Evolutionary conservation across 2,888 invertebrate genomes (phyloP).

Genomic region (Notodonta ziczac): DNA sequence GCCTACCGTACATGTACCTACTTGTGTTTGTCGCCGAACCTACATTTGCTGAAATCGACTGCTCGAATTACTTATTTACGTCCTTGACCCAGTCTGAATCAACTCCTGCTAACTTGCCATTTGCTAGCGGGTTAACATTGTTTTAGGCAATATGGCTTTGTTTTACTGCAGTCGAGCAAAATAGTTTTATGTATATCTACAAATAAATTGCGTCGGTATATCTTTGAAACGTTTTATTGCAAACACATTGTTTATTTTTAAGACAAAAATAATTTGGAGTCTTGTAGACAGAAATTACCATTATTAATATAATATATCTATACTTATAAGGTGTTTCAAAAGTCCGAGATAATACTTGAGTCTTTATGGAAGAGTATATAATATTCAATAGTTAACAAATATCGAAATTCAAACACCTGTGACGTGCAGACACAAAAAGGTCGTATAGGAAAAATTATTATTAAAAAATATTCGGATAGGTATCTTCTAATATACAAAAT

Average conservation of each 20-base stretch:
- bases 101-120: slow-evolving; percentile 23
- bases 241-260: not conserved
- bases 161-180: slow-evolving; percentile 8
- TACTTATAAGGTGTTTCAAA: too few relatives aligned
- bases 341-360: too few relatives aligned
- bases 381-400: too few relatives aligned
- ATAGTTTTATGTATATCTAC: slow-evolving; percentile 9
- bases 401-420: not conserved
- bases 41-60: slow-evolving; percentile 27
- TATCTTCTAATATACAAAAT: not conserved
- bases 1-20: not conserved
- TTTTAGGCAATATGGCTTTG: slow-evolving; percentile 23
- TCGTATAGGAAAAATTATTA: not conserved
- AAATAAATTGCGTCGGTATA: not conserved
- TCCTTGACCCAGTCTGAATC: slow-evolving; percentile 27
- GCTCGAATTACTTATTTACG: slow-evolving; percentile 36
- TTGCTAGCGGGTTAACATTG: slow-evolving; percentile 26
- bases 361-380: too few relatives aligned
- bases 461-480: too few relatives aligned
- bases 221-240: slow-evolving; percentile 4
- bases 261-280: too few relatives aligned
- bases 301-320: too few relatives aligned
- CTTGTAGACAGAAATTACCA: too few relatives aligned
- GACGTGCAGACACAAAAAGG: not conserved
- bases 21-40: slow-evolving; percentile 7